Evolutionary conservation across 2,888 invertebrate species (phyloP).

Genomic region (Agriopis leucophaearia): DNA sequence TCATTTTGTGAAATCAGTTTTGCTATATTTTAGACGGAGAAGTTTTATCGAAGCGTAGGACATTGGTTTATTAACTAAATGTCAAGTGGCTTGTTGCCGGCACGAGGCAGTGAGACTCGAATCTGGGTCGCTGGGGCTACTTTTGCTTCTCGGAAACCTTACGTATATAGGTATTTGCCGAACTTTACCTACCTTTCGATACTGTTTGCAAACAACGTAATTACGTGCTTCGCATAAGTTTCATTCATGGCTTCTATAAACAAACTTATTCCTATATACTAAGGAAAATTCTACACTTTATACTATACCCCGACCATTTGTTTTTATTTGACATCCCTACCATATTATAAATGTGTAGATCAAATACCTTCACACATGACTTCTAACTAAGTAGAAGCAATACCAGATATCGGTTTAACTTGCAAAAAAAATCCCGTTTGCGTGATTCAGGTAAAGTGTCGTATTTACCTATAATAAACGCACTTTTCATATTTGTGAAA

Average conservation of each 20-base stretch:
- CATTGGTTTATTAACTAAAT: slow-evolving; percentile 34
- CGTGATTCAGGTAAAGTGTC: no score
- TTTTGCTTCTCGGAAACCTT: slow-evolving; percentile 24
- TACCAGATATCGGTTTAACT: no score
- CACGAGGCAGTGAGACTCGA: slow-evolving; percentile 23
- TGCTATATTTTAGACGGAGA: neutral
- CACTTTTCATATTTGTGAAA: no score
- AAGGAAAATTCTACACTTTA: no score
- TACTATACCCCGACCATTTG: no score
- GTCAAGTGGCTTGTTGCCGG: slow-evolving; percentile 29
- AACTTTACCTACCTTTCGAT: slow-evolving; percentile 13
- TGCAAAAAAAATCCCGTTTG: no score
- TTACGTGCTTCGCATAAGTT: neutral
- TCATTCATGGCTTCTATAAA: neutral
- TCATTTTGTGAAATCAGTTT: slow-evolving; percentile 9
- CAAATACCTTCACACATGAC: no score
- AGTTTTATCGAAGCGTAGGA: neutral
- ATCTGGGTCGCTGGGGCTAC: slow-evolving; percentile 22
- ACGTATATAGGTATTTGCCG: neutral
- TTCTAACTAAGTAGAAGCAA: no score
- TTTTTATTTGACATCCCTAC: no score
- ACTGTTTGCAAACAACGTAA: slow-evolving; percentile 19
- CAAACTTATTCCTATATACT: no score
- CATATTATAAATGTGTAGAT: no score
- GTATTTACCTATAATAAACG: no score